A percentile compares a stretch with the other conserved stretches of the same genome.
Evolutionary conservation across 2,113 vertebrate species (phyloP).

Genomic region (Anguilla japonica): DNA sequence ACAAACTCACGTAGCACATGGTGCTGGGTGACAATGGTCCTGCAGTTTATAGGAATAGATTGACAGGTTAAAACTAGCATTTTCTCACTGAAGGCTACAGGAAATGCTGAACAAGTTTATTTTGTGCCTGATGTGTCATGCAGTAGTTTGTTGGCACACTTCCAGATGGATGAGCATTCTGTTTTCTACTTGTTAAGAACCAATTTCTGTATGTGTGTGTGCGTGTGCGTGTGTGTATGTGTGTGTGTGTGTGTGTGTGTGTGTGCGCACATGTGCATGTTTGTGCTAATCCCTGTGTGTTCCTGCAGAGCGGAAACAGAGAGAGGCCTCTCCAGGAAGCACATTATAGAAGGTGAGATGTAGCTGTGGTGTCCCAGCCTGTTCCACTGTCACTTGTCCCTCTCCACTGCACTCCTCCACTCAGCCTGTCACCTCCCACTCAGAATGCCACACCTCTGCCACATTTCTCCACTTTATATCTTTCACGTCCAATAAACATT

Average conservation of each 20-base stretch:
- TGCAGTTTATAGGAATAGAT: background rate
- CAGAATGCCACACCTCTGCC: too few relatives aligned
- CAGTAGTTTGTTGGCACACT: background rate
- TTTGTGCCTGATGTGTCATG: background rate
- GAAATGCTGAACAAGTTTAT: background rate
- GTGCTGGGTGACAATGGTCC: background rate
- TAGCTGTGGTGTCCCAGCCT: background rate
- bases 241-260: background rate
- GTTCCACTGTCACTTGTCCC: background rate
- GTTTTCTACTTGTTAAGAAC: background rate
- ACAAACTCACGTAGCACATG: background rate
- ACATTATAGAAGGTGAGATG: constrained; percentile 79
- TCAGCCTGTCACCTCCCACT: too few relatives aligned
- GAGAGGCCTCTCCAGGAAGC: constrained; percentile 78
- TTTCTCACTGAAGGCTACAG: background rate
- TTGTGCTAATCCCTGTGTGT: background rate
- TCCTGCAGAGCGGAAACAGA: constrained; percentile 77
- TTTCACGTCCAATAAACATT: background rate
- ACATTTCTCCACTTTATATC: too few relatives aligned
- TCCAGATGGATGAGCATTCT: background rate
- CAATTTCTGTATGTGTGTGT: background rate
- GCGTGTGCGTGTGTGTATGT: background rate
- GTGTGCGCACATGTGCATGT: background rate
- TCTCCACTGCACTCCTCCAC: too few relatives aligned
- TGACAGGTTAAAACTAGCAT: background rate